Evolutionary conservation across 2,888 invertebrate genomes (phyloP).

Genomic region (Coelopa pilipes): DNA sequence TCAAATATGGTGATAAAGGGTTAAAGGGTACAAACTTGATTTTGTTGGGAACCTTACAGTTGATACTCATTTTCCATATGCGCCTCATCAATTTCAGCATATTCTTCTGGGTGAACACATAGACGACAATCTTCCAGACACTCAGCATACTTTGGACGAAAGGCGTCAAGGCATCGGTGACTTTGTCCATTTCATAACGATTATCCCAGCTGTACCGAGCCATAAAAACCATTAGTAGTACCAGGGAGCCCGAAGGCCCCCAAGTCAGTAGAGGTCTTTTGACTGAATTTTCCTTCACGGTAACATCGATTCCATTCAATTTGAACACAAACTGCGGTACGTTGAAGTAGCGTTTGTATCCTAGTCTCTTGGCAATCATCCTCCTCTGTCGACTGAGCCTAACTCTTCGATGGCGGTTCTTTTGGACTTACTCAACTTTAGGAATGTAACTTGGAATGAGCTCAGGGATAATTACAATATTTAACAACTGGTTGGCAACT

Average conservation of each 20-base stretch:
- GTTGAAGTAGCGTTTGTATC: neutral
- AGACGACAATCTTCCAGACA: conserved; percentile 34
- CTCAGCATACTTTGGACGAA: conserved; percentile 35
- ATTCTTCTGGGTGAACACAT: conserved; percentile 36
- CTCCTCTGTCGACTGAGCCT: too few species aligned
- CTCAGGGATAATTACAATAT: too few species aligned
- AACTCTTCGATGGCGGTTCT: too few species aligned
- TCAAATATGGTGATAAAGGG: too few species aligned
- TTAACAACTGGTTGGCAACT: too few species aligned
- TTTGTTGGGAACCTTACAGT: conserved; percentile 31
- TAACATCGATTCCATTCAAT: neutral
- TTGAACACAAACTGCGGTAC: neutral
- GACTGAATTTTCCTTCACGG: neutral
- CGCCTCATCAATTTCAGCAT: conserved; percentile 34
- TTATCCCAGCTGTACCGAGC: neutral
- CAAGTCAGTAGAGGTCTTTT: neutral
- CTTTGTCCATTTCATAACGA: conserved; percentile 30
- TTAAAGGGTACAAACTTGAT: neutral
- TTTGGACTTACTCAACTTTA: too few species aligned
- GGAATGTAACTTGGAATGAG: too few species aligned
- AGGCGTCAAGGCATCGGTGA: conserved; percentile 37
- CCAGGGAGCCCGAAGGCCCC: neutral
- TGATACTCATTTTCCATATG: conserved; percentile 37
- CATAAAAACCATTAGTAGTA: neutral
- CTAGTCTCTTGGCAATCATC: too few species aligned